Evolutionary conservation across 2,797 vertebrate species (phyloP).

Genomic region (Orientallactaga sibirica): DNA sequence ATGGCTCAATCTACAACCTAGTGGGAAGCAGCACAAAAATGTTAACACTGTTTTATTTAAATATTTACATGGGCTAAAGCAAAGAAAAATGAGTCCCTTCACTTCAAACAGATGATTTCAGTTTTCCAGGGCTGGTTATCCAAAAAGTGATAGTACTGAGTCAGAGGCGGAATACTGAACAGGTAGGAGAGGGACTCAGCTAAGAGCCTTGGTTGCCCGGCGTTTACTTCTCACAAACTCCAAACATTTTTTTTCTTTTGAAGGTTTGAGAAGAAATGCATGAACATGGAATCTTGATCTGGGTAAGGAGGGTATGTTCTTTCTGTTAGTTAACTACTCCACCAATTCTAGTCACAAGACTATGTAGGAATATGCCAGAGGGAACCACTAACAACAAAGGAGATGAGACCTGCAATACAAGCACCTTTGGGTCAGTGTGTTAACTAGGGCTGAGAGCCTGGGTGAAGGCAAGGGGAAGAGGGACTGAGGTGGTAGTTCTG

Average conservation of each 20-base stretch:
- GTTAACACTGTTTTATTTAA: slow-evolving; percentile 83
- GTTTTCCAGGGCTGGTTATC: slow-evolving; percentile 75
- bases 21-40: slow-evolving; percentile 82
- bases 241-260: slow-evolving; percentile 21
- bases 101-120: slow-evolving; percentile 60
- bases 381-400: neutral
- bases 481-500: slow-evolving; percentile 3
- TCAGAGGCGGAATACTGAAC: neutral
- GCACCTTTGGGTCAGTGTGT: slow-evolving; percentile 64
- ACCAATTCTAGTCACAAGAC: slow-evolving; percentile 36
- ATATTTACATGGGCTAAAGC: slow-evolving; percentile 85
- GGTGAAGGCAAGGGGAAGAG: slow-evolving; percentile 13
- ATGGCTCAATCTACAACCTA: slow-evolving; percentile 80
- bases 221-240: slow-evolving; percentile 14
- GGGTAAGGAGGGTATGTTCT: neutral
- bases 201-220: neutral
- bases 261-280: slow-evolving; percentile 37
- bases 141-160: neutral
- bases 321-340: slow-evolving; percentile 36
- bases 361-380: neutral
- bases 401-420: slow-evolving; percentile 37
- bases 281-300: slow-evolving; percentile 35
- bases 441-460: slow-evolving; percentile 24
- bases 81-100: slow-evolving; percentile 84
- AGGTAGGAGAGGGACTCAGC: slow-evolving; percentile 54